Conservation (phyloP, 2,113 vertebrate species). For the Microtus montanus region DNA sequence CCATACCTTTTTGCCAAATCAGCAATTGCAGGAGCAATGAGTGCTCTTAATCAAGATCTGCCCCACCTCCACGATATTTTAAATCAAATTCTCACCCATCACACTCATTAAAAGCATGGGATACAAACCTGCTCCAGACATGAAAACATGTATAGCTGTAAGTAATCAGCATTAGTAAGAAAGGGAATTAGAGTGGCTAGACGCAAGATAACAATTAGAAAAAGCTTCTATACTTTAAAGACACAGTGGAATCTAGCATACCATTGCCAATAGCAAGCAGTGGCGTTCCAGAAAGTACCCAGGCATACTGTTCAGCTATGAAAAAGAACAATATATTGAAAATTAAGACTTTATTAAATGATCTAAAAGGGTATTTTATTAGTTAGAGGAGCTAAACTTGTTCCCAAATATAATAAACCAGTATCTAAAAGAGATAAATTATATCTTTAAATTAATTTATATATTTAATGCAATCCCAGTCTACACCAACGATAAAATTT, state of each 20-base stretch:
- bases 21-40: background rate
- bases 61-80: background rate
- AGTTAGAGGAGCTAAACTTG: constrained; percentile 35
- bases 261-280: background rate
- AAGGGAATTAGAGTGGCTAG: background rate
- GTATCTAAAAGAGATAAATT: constrained; percentile 34
- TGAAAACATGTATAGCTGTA: background rate
- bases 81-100: background rate
- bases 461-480: constrained; percentile 22
- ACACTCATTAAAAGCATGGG: constrained; percentile 18
- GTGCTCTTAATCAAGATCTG: background rate
- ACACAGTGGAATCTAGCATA: background rate
- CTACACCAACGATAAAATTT: constrained; percentile 11
- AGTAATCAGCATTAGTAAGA: background rate
- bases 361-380: constrained; percentile 31
- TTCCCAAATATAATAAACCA: background rate
- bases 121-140: background rate
- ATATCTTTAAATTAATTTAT: constrained; percentile 40
- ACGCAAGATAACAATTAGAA: constrained; percentile 4
- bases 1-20: background rate
- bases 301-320: background rate
- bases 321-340: background rate
- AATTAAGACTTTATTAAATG: constrained; percentile 7
- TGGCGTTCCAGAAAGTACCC: background rate
- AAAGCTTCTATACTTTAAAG: constrained; percentile 21